Base-by-base conservation (phyloP, 2,797 vertebrate genomes). In the Paedocypris micromegethes region DNA sequence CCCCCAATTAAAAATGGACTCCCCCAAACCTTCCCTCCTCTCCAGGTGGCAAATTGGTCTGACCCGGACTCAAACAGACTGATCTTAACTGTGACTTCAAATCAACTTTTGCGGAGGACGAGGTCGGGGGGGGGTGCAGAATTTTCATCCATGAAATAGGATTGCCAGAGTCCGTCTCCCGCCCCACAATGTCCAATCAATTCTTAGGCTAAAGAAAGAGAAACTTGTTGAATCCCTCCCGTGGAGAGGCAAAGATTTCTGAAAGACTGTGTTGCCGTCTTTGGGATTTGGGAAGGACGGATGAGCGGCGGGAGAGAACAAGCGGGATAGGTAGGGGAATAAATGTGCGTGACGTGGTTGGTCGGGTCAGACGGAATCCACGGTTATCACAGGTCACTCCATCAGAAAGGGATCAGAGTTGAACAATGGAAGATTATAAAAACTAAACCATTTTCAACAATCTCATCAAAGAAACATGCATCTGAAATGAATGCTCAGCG, bases 11-110 rank as follows among this genome's bases (percentile, higher is more conserved):
- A 91, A 89, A 88, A 81, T 72, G 78, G 71, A 77, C 80, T 78
- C 85, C 86, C 81, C 83, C 75, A 55, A 81, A 80, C 83, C 81
- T 86, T 6, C 83, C 77, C 71, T 85, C 79, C 83, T 78, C 91
- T 86, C 86, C 88, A 90, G 89, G 91, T 91, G 92, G 88, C 86
- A 83, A 91, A 90, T 92, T 91, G 90, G 86, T 86, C 87, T 85
- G 88, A 89, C 86, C 86, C 84, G 82, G 84, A 82, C 81, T 88
- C 81, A 82, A 86, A 86, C 80, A 86, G 88, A 90, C 74, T 90
- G 84, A 88, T 84, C 85, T 88, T 85, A 85, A 84, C 84, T 81
- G 78, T 86, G 85, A 87, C 84, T 88, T 86, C 85, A 85, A 86
- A 88, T 89, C 85, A 83, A 85, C 82, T 87, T 87, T 83, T 81